Evolutionary conservation across 2,888 invertebrate genomes (phyloP).

Genomic region (Sinohyriopsis cumingii): DNA sequence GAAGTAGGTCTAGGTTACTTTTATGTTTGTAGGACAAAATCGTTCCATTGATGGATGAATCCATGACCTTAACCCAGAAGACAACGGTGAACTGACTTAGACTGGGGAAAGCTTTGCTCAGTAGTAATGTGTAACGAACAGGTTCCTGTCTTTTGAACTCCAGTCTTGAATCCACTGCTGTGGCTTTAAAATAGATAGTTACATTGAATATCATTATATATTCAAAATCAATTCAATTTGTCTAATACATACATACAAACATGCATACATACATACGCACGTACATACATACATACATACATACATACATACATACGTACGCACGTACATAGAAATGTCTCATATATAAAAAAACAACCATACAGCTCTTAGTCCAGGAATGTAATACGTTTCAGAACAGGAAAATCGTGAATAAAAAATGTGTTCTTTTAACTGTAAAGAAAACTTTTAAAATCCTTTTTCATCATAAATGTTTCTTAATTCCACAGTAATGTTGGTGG

Average conservation of each 20-base stretch:
- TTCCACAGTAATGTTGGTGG: no score
- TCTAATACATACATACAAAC: neutral
- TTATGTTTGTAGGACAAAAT: slow-evolving; percentile 64
- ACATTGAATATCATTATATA: neutral
- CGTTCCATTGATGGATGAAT: slow-evolving; percentile 40
- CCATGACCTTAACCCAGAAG: slow-evolving; percentile 64
- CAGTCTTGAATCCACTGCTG: slow-evolving; percentile 65
- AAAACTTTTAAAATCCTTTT: no score
- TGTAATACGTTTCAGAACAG: no score
- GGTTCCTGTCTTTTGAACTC: slow-evolving; percentile 56
- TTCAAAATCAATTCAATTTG: neutral
- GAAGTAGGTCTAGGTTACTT: slow-evolving; percentile 42
- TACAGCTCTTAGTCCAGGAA: no score
- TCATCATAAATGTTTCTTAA: no score
- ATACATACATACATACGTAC: neutral
- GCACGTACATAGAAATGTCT: no score
- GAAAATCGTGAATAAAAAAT: no score
- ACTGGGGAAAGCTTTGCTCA: slow-evolving; percentile 66
- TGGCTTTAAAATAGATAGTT: slow-evolving; percentile 47
- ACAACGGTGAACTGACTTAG: slow-evolving; percentile 65
- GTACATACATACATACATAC: neutral
- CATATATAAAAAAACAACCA: no score
- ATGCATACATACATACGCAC: neutral
- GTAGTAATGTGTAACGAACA: slow-evolving; percentile 60
- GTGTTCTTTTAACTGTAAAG: no score